These are phyloP conservation scores for Ophonus ardosiacus DNA, from an alignment of 2,888 invertebrate species.

Conservation along the genomic window DNA sequence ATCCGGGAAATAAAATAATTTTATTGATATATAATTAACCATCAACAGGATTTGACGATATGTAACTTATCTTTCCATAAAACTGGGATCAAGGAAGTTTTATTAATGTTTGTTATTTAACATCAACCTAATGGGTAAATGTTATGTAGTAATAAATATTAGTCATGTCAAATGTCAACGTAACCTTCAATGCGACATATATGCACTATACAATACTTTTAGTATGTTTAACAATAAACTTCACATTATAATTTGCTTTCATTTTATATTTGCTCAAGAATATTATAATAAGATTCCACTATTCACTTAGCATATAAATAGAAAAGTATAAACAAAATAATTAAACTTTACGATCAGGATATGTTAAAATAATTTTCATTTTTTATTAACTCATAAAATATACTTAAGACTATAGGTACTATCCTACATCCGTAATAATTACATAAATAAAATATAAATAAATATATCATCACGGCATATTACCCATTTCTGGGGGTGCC, in stretches of 20 bases:
- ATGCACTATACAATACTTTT: not conserved
- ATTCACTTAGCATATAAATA: not conserved
- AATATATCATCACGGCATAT: too few relatives aligned
- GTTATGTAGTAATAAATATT: not conserved
- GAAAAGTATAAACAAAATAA: not conserved
- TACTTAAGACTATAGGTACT: too few relatives aligned
- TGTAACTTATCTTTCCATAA: not conserved
- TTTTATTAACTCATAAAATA: not conserved
- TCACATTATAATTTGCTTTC: not conserved
- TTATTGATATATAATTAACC: not conserved
- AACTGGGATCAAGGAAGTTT: not conserved
- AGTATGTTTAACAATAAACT: not conserved
- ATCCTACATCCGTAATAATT: not conserved
- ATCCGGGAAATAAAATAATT: not conserved
- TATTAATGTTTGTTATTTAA: not conserved
- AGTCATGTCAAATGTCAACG: not conserved
- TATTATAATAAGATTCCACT: not conserved
- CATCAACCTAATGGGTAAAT: not conserved
- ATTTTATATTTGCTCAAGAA: not conserved
- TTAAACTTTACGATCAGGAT: not conserved
- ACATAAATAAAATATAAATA: too few relatives aligned
- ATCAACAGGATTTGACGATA: not conserved
- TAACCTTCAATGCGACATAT: not conserved
- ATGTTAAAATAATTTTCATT: not conserved
- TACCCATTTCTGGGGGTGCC: too few relatives aligned